Evolutionary conservation across 92 coral and sea anemone species (phyloP), one percentile per base, ranked within the genome.

Genomic region (Diadumene lineata): DNA sequence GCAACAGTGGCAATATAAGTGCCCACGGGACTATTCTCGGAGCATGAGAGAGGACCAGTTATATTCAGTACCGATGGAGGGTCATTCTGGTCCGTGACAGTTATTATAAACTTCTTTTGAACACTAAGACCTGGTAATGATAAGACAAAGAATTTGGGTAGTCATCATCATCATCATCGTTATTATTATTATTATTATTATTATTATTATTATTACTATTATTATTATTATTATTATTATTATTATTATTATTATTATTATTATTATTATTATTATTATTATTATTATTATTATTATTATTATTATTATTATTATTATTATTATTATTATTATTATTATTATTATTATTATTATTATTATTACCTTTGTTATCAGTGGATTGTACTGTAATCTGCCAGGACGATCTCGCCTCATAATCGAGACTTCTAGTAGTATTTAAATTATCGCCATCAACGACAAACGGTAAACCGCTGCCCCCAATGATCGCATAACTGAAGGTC

Each of bases 41-140:
- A 29, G 7, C 92, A 80, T 26, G 75, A 65, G 24, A 89, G 85
- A 66, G 87, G 84, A 38, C 96, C 93, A 79, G 87, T 87, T 82
- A 82, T 70, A 46, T 73, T 57, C 64, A 92, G 71, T 24, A 60
- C 68, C 69, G 97, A 72, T 34, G 98, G 98, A 76, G 79, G 91
- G 60, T 94, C 98, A 72, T 94, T 94, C 32, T 65, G 81, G 79
- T 94, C 93, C 60, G 64, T 70, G 24, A 94, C 98, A 44, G 76
- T 78, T 74, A 94, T 84, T 23, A 74, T 70, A 44, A 92, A 92
- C 28, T 86, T 84, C 66, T 66, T 86, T 60, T 60, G 80, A 26
- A 85, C 80, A 64, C 84, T 82, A 1, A 94, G 90, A 11, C 98
- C 98, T 91, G 75, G 16, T 19, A 29, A 63, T n/a, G n/a, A n/a